Evolutionary conservation across 1,140 invertebrate species (phyloP), one percentile per base, ranked within the genome.

Genomic region (Chrysopa pallens): DNA sequence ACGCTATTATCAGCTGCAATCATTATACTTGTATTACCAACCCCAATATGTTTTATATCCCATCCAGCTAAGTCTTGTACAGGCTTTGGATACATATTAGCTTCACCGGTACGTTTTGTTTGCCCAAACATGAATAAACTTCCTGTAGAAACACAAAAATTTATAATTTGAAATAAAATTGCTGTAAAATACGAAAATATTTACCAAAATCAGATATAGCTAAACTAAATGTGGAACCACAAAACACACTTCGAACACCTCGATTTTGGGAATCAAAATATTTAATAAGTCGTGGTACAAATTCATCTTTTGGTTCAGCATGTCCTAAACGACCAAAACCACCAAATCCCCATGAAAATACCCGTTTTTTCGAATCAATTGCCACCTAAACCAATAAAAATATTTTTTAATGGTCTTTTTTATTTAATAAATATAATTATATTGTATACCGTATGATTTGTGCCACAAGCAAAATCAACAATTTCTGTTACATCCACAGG

Each of bases 51-150:
- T 41, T 83, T 72, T 9, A 95, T 81, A 46, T 84, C 80, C 90
- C 90, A 94, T 1, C 90, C 88, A 48, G 78, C 76, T 1, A 95
- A 63, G 66, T 95, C 90, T 52, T 87, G 85, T 3, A 95, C 80
- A 6, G 88, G 85, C 60, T 95, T 94, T 0, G 90, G 90, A 59
- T 95, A 95, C 90, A 95, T 94, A 50, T 89, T 90, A 1, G 89
- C 90, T 57, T 94, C 89, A 0, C 90, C 90, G 2, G 84, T 84
- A 27, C 85, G 76, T 58, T 92, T 93, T 0, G 83, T 87, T 59
- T 90, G 85, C 1, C 90, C 90, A 66, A 91, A 93, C 54, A 94
- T 70, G 57, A 80, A 85, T 4, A 89, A 62, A 9, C 65, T 65
- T 40, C 72, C 69, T 72, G 52, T 6, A 23, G 5, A 23, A 23